These are phyloP conservation scores for Drosophila willistoni DNA, from an alignment of 1,140 invertebrate species.

Conservation along the genomic window DNA sequence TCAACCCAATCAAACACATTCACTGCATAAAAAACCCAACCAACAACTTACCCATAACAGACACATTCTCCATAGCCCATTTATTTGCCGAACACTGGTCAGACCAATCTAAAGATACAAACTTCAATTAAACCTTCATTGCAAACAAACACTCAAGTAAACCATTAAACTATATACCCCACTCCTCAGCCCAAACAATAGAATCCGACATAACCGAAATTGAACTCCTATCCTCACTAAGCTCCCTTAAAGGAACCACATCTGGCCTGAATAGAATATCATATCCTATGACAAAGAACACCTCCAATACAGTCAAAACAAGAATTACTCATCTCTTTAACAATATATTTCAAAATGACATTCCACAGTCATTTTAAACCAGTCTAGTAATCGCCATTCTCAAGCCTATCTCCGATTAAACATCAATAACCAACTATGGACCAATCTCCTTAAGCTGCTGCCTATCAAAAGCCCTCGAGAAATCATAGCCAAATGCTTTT, in stretches of 20 bases:
- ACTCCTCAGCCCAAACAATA: not conserved
- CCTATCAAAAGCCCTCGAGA: too few relatives aligned
- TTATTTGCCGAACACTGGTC: not conserved
- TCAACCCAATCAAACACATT: not conserved
- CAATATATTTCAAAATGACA: too few relatives aligned
- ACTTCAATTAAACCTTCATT: not conserved
- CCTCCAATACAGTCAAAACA: not conserved
- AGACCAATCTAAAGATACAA: not conserved
- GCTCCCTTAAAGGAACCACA: not conserved
- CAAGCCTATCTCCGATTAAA: too few relatives aligned
- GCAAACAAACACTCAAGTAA: not conserved
- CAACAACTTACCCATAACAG: not conserved
- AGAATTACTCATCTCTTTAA: not conserved
- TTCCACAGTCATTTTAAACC: too few relatives aligned
- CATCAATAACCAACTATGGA: too few relatives aligned
- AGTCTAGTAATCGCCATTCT: too few relatives aligned
- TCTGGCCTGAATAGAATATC: constrained; percentile 1
- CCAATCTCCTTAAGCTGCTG: too few relatives aligned
- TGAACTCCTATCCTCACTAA: not conserved
- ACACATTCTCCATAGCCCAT: not conserved
- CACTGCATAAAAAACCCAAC: not conserved
- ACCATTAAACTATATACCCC: not conserved
- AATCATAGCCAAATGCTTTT: too few relatives aligned
- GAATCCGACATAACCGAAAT: not conserved
- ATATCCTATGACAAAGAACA: not conserved